Base-by-base conservation (phyloP, 2,113 vertebrate genomes). In the Cygnus atratus region DNA sequence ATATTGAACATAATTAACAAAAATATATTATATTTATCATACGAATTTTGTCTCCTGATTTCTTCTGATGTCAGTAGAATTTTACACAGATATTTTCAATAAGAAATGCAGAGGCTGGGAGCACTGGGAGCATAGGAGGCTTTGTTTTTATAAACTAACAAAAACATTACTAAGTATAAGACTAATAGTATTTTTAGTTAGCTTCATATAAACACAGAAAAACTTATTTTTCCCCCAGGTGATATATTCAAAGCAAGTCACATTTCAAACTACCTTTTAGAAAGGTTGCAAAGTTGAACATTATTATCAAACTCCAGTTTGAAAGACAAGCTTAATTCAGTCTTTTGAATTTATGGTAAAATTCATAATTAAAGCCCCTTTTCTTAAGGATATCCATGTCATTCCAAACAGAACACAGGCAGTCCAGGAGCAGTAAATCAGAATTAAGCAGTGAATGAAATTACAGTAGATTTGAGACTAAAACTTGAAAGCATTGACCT, bases 1-100 rank as follows among this genome's bases (percentile, higher is more conserved):
- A 90, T 41, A 89, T 79, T 10, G 16, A 81, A 95, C 37, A 84
- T 13, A 73, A 91, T 85, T 66, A 25, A 72, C 24, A 67, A 57
- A 82, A 78, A 71, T 21, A 73, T 29, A 81, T 37, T 1, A n/a
- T 5, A 37, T 61, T 88, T 72, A 57, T 43, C 48, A 82, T 6
- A 48, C 68, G 26, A 14, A 62, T 33, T 46, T 68, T 3, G 2
- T 7, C 21, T 82, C n/a, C 75, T 88, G 5, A 41, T 78, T 94
- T 90, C 17, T 6, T 25, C 22, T 52, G 24, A 58, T 22, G 5
- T 3, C 28, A 63, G 9, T 6, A 80, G 6, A 35, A 77, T 73
- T 94, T 66, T 43, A 76, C 16, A 77, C 2, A 61, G 11, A 48
- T 39, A 4, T 79, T 84, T 54, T 25, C 4, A 6, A 25, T 18